Conservation (phyloP, 2,888 invertebrate species). For the Flabesymbios commensalis region DNA sequence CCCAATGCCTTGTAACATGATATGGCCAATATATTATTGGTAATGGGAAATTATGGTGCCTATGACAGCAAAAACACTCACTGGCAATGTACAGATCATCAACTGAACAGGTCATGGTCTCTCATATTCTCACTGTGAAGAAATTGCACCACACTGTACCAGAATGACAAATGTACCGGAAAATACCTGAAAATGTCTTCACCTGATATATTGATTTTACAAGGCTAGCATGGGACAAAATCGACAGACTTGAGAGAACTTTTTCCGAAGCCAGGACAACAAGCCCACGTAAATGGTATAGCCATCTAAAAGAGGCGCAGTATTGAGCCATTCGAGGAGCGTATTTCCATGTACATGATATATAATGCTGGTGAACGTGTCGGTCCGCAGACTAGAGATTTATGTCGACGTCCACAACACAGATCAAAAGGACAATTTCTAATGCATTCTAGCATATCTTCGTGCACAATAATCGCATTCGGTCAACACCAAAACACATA, state of each 20-base stretch:
- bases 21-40: not conserved
- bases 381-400: not conserved
- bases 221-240: slow-evolving; percentile 35
- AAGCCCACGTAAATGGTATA: slow-evolving; percentile 38
- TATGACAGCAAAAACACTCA: not conserved
- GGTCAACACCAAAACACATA: slow-evolving; percentile 18
- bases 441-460: not conserved
- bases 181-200: slow-evolving; percentile 9
- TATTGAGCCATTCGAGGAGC: no score
- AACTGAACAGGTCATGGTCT: slow-evolving; percentile 22
- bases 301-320: no score
- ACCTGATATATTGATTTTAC: slow-evolving; percentile 24
- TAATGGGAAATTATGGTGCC: not conserved
- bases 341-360: not conserved
- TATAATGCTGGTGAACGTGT: not conserved
- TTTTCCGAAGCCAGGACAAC: slow-evolving; percentile 33
- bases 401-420: no score
- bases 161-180: slow-evolving; percentile 11
- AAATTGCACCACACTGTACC: slow-evolving; percentile 23
- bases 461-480: not conserved
- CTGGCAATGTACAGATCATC: slow-evolving; percentile 9
- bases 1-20: not conserved
- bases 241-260: slow-evolving; percentile 37
- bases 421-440: no score
- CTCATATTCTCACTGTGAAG: slow-evolving; percentile 19